Percentiles rank a stretch among this genome's conserved stretches.
phyloP scores from a whole-genome alignment of 1,140 invertebrate species.

The Cotesia typhae region DNA sequence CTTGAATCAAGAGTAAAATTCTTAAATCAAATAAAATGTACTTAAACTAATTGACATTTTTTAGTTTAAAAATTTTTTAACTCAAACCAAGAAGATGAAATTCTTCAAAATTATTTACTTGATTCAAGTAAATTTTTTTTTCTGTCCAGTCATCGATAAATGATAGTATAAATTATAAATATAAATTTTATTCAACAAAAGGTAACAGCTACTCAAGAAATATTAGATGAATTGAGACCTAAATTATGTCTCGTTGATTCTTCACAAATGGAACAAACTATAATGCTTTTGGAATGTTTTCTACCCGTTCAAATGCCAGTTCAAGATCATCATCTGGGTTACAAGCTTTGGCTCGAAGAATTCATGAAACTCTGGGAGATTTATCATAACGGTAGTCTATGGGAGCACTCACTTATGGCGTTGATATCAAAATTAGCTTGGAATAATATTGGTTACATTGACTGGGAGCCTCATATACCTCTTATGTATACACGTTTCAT shows the following conservation, averaged over 20 bases:
- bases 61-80: no score
- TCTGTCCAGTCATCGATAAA: not conserved
- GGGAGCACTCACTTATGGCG: slow-evolving; percentile 77
- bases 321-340: slow-evolving; percentile 71
- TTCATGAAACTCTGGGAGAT: slow-evolving; percentile 81
- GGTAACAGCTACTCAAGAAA: slow-evolving; percentile 81
- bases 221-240: slow-evolving; percentile 85
- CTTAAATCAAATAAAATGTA: no score
- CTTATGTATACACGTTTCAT: slow-evolving; percentile 85
- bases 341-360: slow-evolving; percentile 86
- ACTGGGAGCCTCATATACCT: slow-evolving; percentile 86
- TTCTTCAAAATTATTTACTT: no score
- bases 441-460: slow-evolving; percentile 83
- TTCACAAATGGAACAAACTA: slow-evolving; percentile 67
- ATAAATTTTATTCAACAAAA: slow-evolving; percentile 43
- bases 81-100: no score
- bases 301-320: slow-evolving; percentile 77
- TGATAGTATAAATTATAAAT: not conserved
- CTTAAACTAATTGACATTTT: no score
- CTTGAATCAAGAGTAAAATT: no score
- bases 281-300: slow-evolving; percentile 78
- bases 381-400: slow-evolving; percentile 75
- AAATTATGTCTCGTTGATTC: slow-evolving; percentile 76
- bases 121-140: no score
- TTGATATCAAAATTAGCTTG: slow-evolving; percentile 78